Base-by-base conservation (phyloP, 2,888 invertebrate species). In the Criorhina ranunculi region DNA sequence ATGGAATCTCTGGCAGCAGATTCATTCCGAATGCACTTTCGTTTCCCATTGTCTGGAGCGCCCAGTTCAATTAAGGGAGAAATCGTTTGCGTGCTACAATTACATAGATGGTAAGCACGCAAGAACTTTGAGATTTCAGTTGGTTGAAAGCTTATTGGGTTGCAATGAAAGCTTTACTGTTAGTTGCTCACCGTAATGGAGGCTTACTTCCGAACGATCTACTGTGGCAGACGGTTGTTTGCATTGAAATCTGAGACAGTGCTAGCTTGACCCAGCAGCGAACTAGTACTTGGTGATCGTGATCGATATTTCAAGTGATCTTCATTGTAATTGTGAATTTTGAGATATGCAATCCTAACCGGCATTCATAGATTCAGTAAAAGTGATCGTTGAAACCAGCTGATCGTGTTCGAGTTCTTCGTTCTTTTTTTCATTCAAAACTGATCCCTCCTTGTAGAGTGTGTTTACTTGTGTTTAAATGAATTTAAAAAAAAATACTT, bases 211-310 rank as follows among this genome's bases (percentile, higher is more conserved):
- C 57, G 9, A 64, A 57, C 62, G 64, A 75, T 79, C 83, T 51
- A 51, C 31, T 73, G 57, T 49, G 49, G 19, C 73, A 62, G 83
- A 79, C 83, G 83, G 83, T 83, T 79, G 83, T 73, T 83, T 67
- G 67, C 78, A 69, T 55, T 24, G 24, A 24, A 24, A 4, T 24
- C 24, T 79, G 62, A 69, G 40, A 55, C 60, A 69, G 49, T 35
- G 67, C 15, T 81, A 11, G 24, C 8, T 49, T 72, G n/a, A 51
- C 42, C 51, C 11, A 42, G 5, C 15, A 37, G 19, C n/a, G 35
- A 24, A 37, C 11, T 9, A n/a, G 17, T 35, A n/a, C 11, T 51
- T 5, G 12, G 24, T 24, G 24, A 24, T 51, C 15, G 15, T 53
- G 33, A 24, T 9, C 15, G 53, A 53, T 53, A 33, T 15, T 9